Evolutionary conservation across 2,888 invertebrate species (phyloP), one percentile per base, ranked within the genome.

Genomic region (Dryomyza anilis): DNA sequence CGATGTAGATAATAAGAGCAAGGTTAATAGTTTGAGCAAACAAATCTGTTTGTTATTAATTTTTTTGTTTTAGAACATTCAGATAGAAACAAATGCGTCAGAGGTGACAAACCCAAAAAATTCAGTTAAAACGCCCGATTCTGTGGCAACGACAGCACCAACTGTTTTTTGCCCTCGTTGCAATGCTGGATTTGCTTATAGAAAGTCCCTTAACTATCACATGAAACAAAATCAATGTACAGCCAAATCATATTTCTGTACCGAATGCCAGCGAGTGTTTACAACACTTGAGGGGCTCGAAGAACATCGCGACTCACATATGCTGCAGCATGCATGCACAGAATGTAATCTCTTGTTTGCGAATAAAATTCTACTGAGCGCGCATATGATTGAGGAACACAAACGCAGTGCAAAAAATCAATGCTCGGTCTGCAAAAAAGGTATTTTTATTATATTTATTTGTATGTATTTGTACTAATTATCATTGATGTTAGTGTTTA

Each of bases 251-350:
- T 84, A 81, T 30, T 78, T 78, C 12, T 88, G 88, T 65, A 78
- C 84, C 0, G 73, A 83, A n/a, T 83, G 83, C 56, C 73, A 77
- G 2, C 76, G 80, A 27, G 87, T 87, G 25, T 88, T 88, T 64
- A 85, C 86, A n/a, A 85, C 87, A 30, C 81, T 84, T 66, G 85
- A 86, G 0, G 86, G 85, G 68, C 78, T 88, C 53, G 84, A 85
- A 7, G 86, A 85, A 12, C 88, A 88, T 67, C 81, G 86, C 59
- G 70, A 71, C 0, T 74, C 73, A 0, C 83, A 83, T 67, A 73
- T 71, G 21, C 69, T 71, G 0, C 71, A 72, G n/a, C 64, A 73
- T 5, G 69, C 70, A 14, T 83, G 83, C 52, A 71, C 69, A n/a
- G 77, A 77, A 56, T 88, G 88, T 50, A 66, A 76, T 0, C 76